These are phyloP conservation scores for Macrotis lagotis DNA, from an alignment of 2,113 vertebrate species.

Conservation along the genomic window DNA sequence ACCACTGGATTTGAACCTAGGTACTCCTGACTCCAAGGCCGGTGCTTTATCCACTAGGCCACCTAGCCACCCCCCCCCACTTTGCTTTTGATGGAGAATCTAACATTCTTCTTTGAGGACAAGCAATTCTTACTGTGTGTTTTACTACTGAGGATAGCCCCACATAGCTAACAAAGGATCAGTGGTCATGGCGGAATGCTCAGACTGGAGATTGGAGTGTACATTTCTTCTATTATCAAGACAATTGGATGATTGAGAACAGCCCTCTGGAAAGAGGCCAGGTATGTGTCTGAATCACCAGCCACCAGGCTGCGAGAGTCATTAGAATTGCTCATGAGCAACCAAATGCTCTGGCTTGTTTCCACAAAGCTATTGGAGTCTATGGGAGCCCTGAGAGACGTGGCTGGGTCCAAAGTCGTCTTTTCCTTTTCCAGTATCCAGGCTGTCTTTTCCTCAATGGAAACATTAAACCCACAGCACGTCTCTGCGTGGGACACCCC, in stretches of 20 bases:
- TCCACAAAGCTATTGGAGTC: conserved; percentile 62
- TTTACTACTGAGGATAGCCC: conserved; percentile 12
- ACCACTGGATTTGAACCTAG: too few species aligned
- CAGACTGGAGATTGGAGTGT: conserved; percentile 44
- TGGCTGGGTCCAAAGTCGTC: conserved; percentile 36
- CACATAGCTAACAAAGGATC: conserved; percentile 49
- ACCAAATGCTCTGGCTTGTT: conserved; percentile 38
- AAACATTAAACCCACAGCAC: conserved; percentile 34
- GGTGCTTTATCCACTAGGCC: too few species aligned
- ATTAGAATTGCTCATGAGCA: conserved; percentile 63
- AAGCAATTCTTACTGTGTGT: conserved; percentile 21
- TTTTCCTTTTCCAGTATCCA: conserved; percentile 12
- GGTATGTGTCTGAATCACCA: conserved; percentile 66
- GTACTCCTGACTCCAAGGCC: too few species aligned
- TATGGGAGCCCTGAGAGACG: background rate
- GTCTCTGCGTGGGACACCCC: conserved; percentile 17
- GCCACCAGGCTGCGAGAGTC: conserved; percentile 50
- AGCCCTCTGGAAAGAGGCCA: conserved; percentile 59
- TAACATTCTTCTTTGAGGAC: background rate
- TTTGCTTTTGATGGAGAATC: background rate
- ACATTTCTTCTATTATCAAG: conserved; percentile 55
- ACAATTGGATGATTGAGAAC: conserved; percentile 68
- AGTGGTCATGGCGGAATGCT: conserved; percentile 43
- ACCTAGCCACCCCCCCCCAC: too few species aligned
- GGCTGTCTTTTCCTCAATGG: conserved; percentile 6